Conservation (phyloP, 1,140 invertebrate species). For the Brachionus angularis region DNA sequence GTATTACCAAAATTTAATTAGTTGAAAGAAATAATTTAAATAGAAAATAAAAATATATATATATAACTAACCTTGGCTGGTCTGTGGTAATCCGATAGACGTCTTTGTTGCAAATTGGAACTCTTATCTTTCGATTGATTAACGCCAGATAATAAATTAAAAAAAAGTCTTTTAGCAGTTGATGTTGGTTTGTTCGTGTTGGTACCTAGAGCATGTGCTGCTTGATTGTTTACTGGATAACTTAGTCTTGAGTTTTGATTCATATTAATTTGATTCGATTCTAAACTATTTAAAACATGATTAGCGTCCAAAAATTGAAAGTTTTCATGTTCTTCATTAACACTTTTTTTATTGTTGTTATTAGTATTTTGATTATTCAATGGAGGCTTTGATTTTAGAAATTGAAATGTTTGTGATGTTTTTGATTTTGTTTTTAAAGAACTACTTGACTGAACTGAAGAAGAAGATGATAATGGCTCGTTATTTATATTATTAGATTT, state of each 20-base stretch:
- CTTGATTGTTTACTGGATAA: neutral
- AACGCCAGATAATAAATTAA: conserved; percentile 31
- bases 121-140: neutral
- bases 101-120: neutral
- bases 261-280: neutral
- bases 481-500: too few species aligned
- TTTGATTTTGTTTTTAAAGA: conserved; percentile 15
- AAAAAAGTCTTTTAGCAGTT: conserved; percentile 21
- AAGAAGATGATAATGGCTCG: too few species aligned
- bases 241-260: neutral
- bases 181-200: neutral
- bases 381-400: conserved; percentile 21
- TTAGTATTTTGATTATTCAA: neutral
- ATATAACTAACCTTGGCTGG: conserved; percentile 11
- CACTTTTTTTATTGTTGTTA: neutral
- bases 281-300: conserved; percentile 3
- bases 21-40: neutral
- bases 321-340: neutral
- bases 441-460: too few species aligned
- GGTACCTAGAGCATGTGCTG: too few species aligned
- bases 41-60: neutral
- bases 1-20: too few species aligned
- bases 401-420: conserved; percentile 27
- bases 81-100: conserved; percentile 28
- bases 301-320: conserved; percentile 18